Conservation (phyloP, 1,140 invertebrate species). For the Ectropis grisescens region DNA sequence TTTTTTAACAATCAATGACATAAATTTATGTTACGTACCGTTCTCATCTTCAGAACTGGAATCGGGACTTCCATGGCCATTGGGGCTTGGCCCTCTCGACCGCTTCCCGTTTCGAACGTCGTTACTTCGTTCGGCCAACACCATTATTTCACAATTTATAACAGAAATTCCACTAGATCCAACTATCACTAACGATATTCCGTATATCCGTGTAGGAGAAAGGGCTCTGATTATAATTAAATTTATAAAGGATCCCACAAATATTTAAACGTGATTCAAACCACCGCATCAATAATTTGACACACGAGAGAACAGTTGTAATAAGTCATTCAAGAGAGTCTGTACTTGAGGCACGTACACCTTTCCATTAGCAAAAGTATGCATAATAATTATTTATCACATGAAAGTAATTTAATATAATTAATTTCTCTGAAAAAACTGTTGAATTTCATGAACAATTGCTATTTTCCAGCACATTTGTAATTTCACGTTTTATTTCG, state of each 20-base stretch:
- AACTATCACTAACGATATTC: neutral
- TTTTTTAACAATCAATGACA: no score
- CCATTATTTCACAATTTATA: slow-evolving; percentile 73
- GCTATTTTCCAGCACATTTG: no score
- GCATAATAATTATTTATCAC: no score
- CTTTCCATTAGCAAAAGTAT: no score
- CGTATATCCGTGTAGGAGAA: neutral
- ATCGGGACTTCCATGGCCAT: slow-evolving; percentile 83
- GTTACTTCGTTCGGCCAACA: slow-evolving; percentile 86
- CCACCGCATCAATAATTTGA: slow-evolving; percentile 69
- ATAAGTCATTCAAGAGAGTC: slow-evolving; percentile 39
- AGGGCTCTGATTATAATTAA: slow-evolving; percentile 12
- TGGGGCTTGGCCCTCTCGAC: slow-evolving; percentile 90
- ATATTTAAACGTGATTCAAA: slow-evolving; percentile 69
- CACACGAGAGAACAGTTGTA: slow-evolving; percentile 38
- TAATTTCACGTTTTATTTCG: no score
- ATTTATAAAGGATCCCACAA: slow-evolving; percentile 28
- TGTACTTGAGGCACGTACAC: slow-evolving; percentile 53
- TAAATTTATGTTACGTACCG: no score
- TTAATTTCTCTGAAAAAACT: no score
- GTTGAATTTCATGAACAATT: no score
- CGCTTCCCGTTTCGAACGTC: slow-evolving; percentile 87
- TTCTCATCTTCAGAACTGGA: slow-evolving; percentile 86
- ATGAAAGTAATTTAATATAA: no score
- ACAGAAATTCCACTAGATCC: slow-evolving; percentile 11